Conservation (phyloP, 2,113 vertebrate genomes). For the Perca schrenkii region DNA sequence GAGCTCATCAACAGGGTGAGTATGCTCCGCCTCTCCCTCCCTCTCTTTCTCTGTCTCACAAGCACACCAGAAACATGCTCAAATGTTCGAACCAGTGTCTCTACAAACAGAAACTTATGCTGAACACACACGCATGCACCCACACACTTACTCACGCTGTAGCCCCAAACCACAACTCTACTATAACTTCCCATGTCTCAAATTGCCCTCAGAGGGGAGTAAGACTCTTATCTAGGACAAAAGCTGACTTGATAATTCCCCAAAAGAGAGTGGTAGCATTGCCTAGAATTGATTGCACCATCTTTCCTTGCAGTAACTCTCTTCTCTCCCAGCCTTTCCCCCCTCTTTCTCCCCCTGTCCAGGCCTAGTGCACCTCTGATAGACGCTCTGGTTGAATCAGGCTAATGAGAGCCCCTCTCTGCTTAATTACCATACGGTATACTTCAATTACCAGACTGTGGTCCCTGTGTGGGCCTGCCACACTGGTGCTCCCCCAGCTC, state of each 20-base stretch:
- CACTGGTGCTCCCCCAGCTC: conserved; percentile 68
- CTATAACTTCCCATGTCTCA: conserved; percentile 71
- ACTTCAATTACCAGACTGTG: conserved; percentile 81
- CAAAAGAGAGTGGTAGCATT: conserved; percentile 67
- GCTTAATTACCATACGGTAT: conserved; percentile 79
- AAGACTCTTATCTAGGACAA: conserved; percentile 78
- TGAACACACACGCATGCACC: conserved; percentile 1
- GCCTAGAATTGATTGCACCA: conserved; percentile 58
- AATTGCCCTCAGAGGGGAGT: conserved; percentile 76
- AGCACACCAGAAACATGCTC: conserved; percentile 24
- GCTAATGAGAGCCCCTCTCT: conserved; percentile 76
- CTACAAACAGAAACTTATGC: conserved; percentile 37
- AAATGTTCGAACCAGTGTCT: conserved; percentile 30
- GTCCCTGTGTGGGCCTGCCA: conserved; percentile 74
- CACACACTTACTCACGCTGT: conserved; percentile 34
- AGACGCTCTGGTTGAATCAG: conserved; percentile 68
- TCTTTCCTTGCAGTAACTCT: conserved; percentile 32
- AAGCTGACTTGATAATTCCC: conserved; percentile 78
- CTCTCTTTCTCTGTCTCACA: conserved; percentile 1
- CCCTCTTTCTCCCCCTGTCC: conserved; percentile 25
- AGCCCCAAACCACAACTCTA: conserved; percentile 74
- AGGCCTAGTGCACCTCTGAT: conserved; percentile 47
- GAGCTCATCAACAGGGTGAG: conserved; percentile 96
- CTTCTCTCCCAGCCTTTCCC: background rate
- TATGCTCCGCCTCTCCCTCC: background rate